Evolutionary conservation across 2,113 vertebrate genomes (phyloP).

Genomic region (Ciconia boyciana): DNA sequence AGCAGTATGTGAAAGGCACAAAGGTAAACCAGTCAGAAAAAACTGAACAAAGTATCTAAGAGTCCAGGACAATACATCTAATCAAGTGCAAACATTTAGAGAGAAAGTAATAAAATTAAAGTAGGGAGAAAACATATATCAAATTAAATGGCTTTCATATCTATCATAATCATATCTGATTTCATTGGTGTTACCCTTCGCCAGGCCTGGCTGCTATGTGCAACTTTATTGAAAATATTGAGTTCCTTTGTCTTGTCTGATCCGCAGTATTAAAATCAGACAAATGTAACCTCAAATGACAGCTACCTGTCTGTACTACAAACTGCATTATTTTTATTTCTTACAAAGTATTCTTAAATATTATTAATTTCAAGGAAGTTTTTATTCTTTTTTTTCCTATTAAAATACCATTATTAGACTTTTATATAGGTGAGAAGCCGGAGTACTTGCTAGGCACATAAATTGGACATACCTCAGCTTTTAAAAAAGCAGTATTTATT

Average conservation of each 20-base stretch:
- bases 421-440: not conserved
- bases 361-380: not conserved
- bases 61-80: fast-evolving
- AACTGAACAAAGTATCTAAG: not conserved
- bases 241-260: not conserved
- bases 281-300: not conserved
- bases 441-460: not conserved
- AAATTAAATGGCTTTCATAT: not conserved
- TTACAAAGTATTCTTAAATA: not conserved
- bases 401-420: not conserved
- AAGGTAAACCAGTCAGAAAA: not conserved
- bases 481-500: not conserved
- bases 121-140: not conserved
- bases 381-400: not conserved
- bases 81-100: not conserved
- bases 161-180: not conserved
- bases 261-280: not conserved
- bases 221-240: not conserved
- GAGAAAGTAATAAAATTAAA: not conserved
- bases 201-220: not conserved
- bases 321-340: not conserved
- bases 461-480: not conserved
- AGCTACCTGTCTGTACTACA: not conserved
- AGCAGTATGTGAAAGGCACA: not conserved
- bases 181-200: not conserved